A percentile compares a stretch with the other conserved stretches of the same genome.
Conservation (phyloP, 2,888 invertebrate species). For the Serripes groenlandicus region DNA sequence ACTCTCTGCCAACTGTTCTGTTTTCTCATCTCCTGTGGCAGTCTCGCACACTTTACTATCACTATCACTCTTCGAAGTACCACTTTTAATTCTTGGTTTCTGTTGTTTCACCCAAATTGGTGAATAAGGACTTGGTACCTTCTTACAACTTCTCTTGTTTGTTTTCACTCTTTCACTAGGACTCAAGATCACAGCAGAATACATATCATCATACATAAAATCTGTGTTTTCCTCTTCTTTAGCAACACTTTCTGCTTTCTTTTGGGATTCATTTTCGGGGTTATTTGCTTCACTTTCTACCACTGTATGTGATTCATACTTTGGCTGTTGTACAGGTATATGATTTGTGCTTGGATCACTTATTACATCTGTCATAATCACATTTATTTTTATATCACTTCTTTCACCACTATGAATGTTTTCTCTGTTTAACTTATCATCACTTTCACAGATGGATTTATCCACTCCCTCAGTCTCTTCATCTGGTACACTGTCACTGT, state of each 20-base stretch:
- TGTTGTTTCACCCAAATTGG: conserved; percentile 58
- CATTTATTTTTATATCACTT: background rate
- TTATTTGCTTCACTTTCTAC: no score
- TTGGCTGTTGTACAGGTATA: no score
- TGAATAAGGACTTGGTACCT: conserved; percentile 40
- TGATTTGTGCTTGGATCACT: no score
- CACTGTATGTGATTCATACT: no score
- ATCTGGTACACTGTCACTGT: background rate
- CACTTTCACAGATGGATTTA: background rate
- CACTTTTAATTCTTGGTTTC: conserved; percentile 21
- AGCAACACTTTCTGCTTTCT: background rate
- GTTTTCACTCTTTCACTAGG: conserved; percentile 68
- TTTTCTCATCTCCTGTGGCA: background rate
- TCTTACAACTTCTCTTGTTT: conserved; percentile 64
- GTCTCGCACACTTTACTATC: conserved; percentile 4
- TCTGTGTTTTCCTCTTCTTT: background rate
- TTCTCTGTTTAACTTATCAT: background rate
- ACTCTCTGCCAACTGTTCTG: background rate
- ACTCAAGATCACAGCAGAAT: conserved; percentile 44
- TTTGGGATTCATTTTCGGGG: background rate
- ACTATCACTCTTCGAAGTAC: background rate
- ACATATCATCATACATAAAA: background rate
- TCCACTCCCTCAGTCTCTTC: background rate
- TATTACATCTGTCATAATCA: no score
- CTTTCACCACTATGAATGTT: background rate